phyloP scores from a whole-genome alignment of 2,113 vertebrate genomes.

The Oceanodroma tethys region DNA sequence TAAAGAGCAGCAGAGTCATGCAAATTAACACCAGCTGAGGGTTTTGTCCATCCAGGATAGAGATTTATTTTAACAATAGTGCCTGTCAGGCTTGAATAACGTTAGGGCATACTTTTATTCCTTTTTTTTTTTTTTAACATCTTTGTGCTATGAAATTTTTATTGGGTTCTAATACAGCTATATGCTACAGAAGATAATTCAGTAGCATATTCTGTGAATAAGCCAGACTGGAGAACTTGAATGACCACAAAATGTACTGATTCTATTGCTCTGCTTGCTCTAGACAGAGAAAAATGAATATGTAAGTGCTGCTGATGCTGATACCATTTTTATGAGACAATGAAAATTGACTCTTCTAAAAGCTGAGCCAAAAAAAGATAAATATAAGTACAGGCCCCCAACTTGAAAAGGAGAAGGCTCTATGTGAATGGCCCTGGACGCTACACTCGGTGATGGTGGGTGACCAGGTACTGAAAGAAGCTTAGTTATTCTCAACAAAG shows the following conservation, averaged over 20 bases:
- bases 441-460: background rate
- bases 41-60: background rate
- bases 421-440: background rate
- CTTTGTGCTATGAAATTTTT: background rate
- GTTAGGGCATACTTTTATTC: background rate
- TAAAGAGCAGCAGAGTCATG: background rate
- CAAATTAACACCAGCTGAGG: background rate
- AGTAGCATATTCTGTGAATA: background rate
- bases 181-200: background rate
- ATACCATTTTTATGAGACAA: background rate
- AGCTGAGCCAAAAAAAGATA: background rate
- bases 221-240: background rate
- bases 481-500: background rate
- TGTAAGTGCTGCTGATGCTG: background rate
- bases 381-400: background rate
- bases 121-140: background rate
- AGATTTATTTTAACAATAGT: slow-evolving; percentile 22
- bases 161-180: background rate
- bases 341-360: background rate
- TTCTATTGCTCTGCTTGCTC: background rate
- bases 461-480: background rate
- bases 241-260: background rate
- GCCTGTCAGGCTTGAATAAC: background rate
- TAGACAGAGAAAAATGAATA: background rate
- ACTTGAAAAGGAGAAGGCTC: background rate